Evolutionary conservation across 2,797 vertebrate genomes (phyloP).

Genomic region (Nothura maculosa): DNA sequence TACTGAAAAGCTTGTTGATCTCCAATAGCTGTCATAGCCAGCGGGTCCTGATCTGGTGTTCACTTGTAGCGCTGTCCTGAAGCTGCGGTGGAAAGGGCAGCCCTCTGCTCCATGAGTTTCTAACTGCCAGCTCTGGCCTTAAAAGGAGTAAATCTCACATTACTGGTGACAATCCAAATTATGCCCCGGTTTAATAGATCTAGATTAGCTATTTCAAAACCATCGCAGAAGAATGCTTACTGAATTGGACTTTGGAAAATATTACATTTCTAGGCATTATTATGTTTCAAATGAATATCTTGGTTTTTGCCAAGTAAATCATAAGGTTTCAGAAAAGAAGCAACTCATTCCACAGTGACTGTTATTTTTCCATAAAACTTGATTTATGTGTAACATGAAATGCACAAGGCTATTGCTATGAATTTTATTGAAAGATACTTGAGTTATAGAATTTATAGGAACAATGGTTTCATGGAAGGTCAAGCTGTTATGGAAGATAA

Average conservation of each 20-base stretch:
- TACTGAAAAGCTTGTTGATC: neutral
- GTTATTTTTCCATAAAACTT: neutral
- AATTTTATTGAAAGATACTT: neutral
- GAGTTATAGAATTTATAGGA: neutral
- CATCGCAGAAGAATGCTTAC: neutral
- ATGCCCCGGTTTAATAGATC: neutral
- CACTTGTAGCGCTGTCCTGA: neutral
- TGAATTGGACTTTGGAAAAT: neutral
- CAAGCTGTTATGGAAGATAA: neutral
- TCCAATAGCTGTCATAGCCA: neutral
- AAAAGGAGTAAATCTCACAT: neutral
- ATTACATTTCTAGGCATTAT: neutral
- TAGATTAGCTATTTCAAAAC: neutral
- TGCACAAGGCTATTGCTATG: neutral
- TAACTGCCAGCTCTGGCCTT: neutral
- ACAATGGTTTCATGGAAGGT: neutral
- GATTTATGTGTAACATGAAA: neutral
- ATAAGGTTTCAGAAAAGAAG: neutral
- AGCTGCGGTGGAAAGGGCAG: neutral
- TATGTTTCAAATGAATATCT: neutral
- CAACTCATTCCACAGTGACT: neutral
- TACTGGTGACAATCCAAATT: neutral
- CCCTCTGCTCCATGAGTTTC: fast-evolving
- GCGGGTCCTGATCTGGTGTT: neutral
- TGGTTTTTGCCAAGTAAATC: neutral